phyloP scores from a whole-genome alignment of 1,140 invertebrate genomes.

The Drosophila cardini region DNA sequence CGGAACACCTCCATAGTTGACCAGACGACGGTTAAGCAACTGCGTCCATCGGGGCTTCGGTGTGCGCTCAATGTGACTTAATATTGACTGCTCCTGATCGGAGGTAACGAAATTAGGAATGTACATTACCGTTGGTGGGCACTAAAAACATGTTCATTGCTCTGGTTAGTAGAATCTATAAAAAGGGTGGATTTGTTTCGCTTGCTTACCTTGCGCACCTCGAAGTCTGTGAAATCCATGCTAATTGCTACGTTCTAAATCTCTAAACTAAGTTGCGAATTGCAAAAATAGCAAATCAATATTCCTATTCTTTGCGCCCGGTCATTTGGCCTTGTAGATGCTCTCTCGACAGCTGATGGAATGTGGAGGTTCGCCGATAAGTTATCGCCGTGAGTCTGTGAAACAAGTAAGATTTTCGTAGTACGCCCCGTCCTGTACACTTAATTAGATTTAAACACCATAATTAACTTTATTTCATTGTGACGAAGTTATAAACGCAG shows the following conservation, averaged over 20 bases:
- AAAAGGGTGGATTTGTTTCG: no score
- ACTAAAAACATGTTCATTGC: conserved; percentile 84
- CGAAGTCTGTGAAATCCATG: conserved; percentile 82
- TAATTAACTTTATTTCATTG: no score
- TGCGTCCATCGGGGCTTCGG: conserved; percentile 99
- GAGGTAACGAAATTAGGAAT: conserved; percentile 95
- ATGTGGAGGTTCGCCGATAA: conserved; percentile 25
- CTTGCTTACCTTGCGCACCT: conserved; percentile 71
- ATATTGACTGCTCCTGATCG: conserved; percentile 91
- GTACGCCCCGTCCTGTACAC: no score
- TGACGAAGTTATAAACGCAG: neutral
- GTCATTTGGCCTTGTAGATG: conserved; percentile 31
- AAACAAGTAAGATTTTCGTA: no score
- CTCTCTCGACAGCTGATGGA: conserved; percentile 30
- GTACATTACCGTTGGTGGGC: conserved; percentile 91
- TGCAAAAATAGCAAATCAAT: conserved; percentile 69
- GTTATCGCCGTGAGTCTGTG: neutral
- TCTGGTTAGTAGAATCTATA: neutral
- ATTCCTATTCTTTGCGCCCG: conserved; percentile 53
- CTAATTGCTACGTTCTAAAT: conserved; percentile 39
- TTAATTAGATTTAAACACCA: no score
- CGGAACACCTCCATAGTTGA: conserved; percentile 98
- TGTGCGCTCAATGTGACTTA: conserved; percentile 90
- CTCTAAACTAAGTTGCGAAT: conserved; percentile 48
- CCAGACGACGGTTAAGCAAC: conserved; percentile 94